These are phyloP conservation scores for Romanogobio albipinnatus DNA, from an alignment of 2,113 vertebrate genomes.

Conservation along the genomic window DNA sequence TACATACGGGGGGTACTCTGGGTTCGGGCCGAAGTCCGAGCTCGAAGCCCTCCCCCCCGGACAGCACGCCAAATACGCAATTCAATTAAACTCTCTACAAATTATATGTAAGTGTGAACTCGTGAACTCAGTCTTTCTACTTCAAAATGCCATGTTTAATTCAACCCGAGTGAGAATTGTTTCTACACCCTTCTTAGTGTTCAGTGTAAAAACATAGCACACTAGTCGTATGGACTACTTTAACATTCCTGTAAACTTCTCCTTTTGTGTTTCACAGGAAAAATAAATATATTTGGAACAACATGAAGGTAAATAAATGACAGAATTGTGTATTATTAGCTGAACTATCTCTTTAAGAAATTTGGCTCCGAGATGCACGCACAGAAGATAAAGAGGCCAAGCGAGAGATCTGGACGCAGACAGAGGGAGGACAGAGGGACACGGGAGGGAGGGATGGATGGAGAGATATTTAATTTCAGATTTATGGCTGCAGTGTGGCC, in stretches of 20 bases:
- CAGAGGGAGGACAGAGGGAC: constrained; percentile 50
- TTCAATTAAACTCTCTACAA: too few relatives aligned
- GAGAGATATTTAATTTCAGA: constrained; percentile 67
- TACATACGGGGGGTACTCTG: too few relatives aligned
- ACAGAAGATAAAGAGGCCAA: background rate
- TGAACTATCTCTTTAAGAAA: background rate
- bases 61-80: too few relatives aligned
- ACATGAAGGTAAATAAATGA: background rate
- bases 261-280: background rate
- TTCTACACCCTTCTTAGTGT: too few relatives aligned
- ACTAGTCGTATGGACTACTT: background rate
- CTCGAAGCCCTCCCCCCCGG: too few relatives aligned
- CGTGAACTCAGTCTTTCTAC: too few relatives aligned
- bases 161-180: too few relatives aligned
- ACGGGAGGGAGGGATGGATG: constrained; percentile 37
- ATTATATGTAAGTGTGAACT: too few relatives aligned
- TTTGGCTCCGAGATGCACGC: background rate
- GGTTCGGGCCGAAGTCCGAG: too few relatives aligned
- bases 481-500: constrained; percentile 69
- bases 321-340: background rate
- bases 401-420: constrained; percentile 38
- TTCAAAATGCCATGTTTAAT: too few relatives aligned
- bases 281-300: background rate
- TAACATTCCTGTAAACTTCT: background rate
- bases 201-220: background rate